phyloP scores from a whole-genome alignment of 1,140 invertebrate genomes.

The Pectinophora gossypiella region DNA sequence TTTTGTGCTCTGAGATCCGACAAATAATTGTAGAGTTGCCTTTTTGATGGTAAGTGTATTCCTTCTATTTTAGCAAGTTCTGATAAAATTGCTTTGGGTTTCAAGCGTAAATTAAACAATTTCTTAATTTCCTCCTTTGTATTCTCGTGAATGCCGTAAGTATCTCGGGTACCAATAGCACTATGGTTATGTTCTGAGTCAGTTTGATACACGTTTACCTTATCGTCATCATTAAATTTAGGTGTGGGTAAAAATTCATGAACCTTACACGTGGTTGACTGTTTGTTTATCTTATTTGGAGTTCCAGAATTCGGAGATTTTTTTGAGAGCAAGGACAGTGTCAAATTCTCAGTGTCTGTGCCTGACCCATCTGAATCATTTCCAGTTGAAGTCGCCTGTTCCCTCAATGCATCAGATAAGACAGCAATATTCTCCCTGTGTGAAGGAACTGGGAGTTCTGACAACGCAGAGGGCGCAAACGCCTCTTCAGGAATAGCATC shows the following conservation, averaged over 20 bases:
- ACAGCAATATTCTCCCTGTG: neutral
- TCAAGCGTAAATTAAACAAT: neutral
- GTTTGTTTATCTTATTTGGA: neutral
- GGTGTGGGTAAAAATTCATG: neutral
- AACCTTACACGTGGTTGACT: neutral
- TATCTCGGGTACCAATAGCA: neutral
- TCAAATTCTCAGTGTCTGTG: neutral
- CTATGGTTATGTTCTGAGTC: neutral
- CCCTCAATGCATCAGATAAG: neutral
- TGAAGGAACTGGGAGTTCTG: neutral
- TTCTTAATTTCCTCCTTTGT: neutral
- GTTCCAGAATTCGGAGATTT: neutral
- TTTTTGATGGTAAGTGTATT: neutral
- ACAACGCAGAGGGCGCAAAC: slow-evolving; percentile 16
- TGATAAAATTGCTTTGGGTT: neutral
- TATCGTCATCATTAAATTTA: slow-evolving; percentile 1
- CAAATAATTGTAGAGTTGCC: neutral
- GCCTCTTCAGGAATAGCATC: slow-evolving; percentile 32
- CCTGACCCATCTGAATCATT: neutral
- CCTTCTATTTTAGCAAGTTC: neutral
- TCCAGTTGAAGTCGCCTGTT: neutral
- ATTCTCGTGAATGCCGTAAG: neutral
- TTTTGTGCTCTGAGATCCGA: neutral
- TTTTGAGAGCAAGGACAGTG: slow-evolving; percentile 1
- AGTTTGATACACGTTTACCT: neutral